Evolutionary conservation across 2,888 invertebrate genomes (phyloP).

Genomic region (Cephus runcator): DNA sequence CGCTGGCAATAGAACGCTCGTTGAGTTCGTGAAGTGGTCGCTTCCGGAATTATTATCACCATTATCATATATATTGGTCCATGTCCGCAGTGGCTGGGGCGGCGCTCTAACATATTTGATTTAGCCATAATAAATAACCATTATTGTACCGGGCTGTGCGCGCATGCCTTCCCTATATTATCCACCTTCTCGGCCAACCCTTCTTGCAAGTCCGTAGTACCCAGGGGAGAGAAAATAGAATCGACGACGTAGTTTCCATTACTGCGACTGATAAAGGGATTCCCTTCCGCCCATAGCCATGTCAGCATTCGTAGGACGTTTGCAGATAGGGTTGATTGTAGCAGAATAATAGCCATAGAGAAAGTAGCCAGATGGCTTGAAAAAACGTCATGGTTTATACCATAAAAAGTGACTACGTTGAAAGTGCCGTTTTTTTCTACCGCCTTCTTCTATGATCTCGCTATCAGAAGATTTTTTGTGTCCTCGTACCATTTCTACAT

Average conservation of each 20-base stretch:
- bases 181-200: slow-evolving; percentile 17
- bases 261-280: slow-evolving; percentile 54
- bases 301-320: slow-evolving; percentile 14
- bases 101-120: slow-evolving; percentile 60
- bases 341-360: slow-evolving; percentile 44
- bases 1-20: slow-evolving; percentile 22
- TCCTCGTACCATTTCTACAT: too few species aligned
- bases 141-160: slow-evolving; percentile 52
- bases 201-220: slow-evolving; percentile 31
- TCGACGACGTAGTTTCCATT: slow-evolving; percentile 64
- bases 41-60: slow-evolving; percentile 60
- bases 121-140: slow-evolving; percentile 65
- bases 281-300: neutral
- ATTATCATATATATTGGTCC: slow-evolving; percentile 62
- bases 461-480: neutral
- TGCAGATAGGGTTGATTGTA: slow-evolving; percentile 52
- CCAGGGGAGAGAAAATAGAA: slow-evolving; percentile 63
- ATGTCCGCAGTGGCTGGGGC: slow-evolving; percentile 21
- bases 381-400: neutral
- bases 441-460: accelerated
- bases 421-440: too few species aligned
- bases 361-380: slow-evolving; percentile 40
- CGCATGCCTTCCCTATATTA: slow-evolving; percentile 4
- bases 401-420: neutral
- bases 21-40: slow-evolving; percentile 45